Percentiles rank a stretch among this genome's conserved stretches.
Evolutionary conservation across 2,113 vertebrate species (phyloP).

Genomic region (Anoura caudifer): DNA sequence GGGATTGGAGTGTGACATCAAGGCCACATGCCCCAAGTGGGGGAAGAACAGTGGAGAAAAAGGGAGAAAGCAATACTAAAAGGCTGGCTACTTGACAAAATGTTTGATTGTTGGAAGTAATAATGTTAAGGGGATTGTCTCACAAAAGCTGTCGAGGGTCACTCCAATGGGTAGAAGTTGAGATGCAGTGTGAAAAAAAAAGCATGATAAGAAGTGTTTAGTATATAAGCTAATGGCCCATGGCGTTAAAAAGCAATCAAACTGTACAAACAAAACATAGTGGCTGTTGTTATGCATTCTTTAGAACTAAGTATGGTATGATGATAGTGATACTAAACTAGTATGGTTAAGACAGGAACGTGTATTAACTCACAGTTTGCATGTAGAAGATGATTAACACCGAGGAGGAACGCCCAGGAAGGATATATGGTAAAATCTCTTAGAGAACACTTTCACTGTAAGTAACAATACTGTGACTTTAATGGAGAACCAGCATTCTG

Average conservation of each 20-base stretch:
- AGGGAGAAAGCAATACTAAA: neutral
- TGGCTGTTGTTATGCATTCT: neutral
- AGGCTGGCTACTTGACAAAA: neutral
- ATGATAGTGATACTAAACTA: neutral
- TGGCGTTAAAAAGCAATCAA: neutral
- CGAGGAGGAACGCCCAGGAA: neutral
- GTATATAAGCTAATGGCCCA: neutral
- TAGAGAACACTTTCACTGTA: neutral
- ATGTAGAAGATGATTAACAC: neutral
- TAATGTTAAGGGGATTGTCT: neutral
- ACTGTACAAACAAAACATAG: neutral
- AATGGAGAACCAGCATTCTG: neutral
- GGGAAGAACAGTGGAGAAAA: neutral
- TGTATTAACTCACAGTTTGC: neutral
- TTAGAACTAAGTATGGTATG: neutral
- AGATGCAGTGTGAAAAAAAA: neutral
- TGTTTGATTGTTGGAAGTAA: neutral
- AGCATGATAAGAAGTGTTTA: neutral
- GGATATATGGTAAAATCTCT: neutral
- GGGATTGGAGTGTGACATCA: neutral
- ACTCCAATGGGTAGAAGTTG: neutral
- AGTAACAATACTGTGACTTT: neutral
- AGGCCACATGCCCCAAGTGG: neutral
- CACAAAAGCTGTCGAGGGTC: neutral
- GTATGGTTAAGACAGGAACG: neutral